Base-by-base conservation (phyloP, 2,888 invertebrate species). In the Apamea sordens region DNA sequence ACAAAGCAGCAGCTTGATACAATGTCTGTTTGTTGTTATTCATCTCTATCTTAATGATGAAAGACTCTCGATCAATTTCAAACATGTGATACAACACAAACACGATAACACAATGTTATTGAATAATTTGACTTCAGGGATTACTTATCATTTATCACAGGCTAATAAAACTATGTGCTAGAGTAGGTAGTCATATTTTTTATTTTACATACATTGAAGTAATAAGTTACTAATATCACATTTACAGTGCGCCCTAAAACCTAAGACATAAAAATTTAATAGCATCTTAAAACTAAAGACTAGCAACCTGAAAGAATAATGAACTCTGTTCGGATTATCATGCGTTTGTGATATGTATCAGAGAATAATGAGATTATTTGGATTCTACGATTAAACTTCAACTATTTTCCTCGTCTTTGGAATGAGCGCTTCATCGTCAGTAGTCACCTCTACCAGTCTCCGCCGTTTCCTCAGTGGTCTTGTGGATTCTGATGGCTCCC, bases 381-480 rank as follows among this genome's bases (percentile, higher is more conserved):
- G 84, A 84, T 79, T 77, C 64, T 76, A 81, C 73, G 63, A 88
- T 94, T 94, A 97, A 76, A 96, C 97, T 94, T 97, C 96, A 81
- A 97, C 97, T 75, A 95, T 96, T 93, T 97, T 97, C 83, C 97
- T 94, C 61, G 96, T 95, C 92, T 96, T 97, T 86, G 95, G 94
- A 92, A 97, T 95, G 88, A 97, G 94, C 44, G 94, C 92, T 56
- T 97, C 97, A 6, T 97, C 97, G 47, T 97, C 97, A 0, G 94
- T 91, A 0, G 94, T 80, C 0, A 95, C 95, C 86, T 97, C 97
- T 18, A 97, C 97, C n/a, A 97, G 95, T 94, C 97, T 97, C 90
- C 97, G 97, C 64, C 98, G 95, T 91, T 98, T 98, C 77, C 98
- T 94, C 86, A 97, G 90, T 10, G 98, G 98, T 85, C 97, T 95